Percentiles rank a stretch among this genome's conserved stretches.
phyloP scores from a whole-genome alignment of 2,888 invertebrate species.

The Iphiclides podalirius region DNA sequence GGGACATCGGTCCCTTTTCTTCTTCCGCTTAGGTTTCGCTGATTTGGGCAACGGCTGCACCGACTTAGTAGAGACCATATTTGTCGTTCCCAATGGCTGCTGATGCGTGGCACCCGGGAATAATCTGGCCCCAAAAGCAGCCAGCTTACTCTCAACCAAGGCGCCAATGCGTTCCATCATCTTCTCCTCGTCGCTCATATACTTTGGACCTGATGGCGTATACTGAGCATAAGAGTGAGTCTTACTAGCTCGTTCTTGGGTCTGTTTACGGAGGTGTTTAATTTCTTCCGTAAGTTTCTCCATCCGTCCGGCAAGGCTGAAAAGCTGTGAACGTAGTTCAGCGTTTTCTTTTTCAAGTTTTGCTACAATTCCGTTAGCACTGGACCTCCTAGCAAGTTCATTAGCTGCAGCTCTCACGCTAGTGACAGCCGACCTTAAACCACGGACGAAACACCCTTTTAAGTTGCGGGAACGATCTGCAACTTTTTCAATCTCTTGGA shows the following conservation, averaged over 20 bases:
- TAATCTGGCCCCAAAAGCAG: neutral
- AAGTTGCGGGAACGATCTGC: neutral
- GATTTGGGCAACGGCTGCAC: no score
- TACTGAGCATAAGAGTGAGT: neutral
- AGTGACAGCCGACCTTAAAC: slow-evolving; percentile 1
- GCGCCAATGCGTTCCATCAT: neutral
- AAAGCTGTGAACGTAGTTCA: neutral
- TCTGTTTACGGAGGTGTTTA: neutral
- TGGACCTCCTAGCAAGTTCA: neutral
- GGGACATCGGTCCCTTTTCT: no score
- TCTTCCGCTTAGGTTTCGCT: no score
- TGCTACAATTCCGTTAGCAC: neutral
- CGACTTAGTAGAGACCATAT: neutral
- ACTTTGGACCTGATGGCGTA: neutral
- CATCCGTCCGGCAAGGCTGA: neutral
- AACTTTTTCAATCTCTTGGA: neutral
- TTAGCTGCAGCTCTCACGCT: neutral
- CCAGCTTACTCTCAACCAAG: neutral
- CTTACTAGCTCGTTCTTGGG: neutral
- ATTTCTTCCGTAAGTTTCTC: neutral
- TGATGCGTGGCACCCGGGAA: no score
- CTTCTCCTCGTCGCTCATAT: neutral
- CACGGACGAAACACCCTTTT: slow-evolving; percentile 6
- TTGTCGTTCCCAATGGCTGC: neutral
- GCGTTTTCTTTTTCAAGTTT: neutral